Evolutionary conservation across 2,113 vertebrate genomes (phyloP), one percentile per base, ranked within the genome.

Genomic region (Salvelinus sp.): DNA sequence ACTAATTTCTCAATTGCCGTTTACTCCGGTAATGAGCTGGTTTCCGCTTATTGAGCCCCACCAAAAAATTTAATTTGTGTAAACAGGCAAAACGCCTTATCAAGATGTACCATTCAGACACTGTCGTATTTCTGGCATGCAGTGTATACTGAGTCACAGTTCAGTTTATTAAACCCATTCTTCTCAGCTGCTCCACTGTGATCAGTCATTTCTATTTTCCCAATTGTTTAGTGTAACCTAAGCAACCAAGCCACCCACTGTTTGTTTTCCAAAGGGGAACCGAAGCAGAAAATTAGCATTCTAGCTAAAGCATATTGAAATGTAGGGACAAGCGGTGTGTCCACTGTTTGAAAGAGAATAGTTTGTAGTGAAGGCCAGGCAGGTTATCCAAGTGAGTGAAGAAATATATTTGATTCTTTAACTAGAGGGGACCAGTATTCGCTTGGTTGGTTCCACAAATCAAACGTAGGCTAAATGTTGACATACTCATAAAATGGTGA

Each of bases 231-330:
- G 65, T 18, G 75, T 80, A 54, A 69, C 79, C 81, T 63, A 57
- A 70, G 79, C 66, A 75, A 86, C 76, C 68, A 23, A 66, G 68
- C 77, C 68, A 28, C 23, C 1, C 6, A 16, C 23, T 68, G 76
- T 87, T 75, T 82, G 81, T 88, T 87, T 86, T 85, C 48, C 79
- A 84, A 72, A 85, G 44, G 64, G 73, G 75, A 83, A 86, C 58
- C 38, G 78, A 80, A 76, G 82, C 69, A 88, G 81, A 88, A 88
- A 88, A 85, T 83, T n/a, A 1, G 62, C 67, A 76, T 85, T 76
- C 78, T 76, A 82, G 76, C 70, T 67, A 38, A 83, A 85, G 6
- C 22, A 7, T 64, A 82, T 58, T 75, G 62, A 84, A n/a, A 60
- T 77, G 67, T 14, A 71, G 66, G 70, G 77, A 73, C 66, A 70